Conservation (phyloP, 2,113 vertebrate species). For the Megatriorchis doriae region DNA sequence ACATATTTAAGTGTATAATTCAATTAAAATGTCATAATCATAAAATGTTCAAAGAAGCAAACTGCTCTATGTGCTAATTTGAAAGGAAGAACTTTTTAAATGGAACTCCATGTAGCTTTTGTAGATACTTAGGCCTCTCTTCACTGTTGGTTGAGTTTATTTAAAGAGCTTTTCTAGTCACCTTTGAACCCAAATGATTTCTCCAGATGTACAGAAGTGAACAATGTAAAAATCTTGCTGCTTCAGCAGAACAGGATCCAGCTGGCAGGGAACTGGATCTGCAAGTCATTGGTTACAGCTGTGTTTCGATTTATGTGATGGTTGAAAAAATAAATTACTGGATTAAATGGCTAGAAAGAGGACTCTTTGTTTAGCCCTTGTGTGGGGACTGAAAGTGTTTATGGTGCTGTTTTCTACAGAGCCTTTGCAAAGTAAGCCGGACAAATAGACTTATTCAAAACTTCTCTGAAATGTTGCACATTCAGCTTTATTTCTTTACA, state of each 20-base stretch:
- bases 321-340: conserved; percentile 96
- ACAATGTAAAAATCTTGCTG: conserved; percentile 86
- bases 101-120: conserved; percentile 50
- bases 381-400: conserved; percentile 81
- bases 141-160: conserved; percentile 79
- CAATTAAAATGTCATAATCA: conserved; percentile 49
- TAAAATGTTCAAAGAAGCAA: conserved; percentile 7
- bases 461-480: conserved; percentile 71
- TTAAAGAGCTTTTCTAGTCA: conserved; percentile 85
- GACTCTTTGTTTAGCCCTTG: conserved; percentile 81
- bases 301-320: conserved; percentile 93
- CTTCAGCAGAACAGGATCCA: conserved; percentile 91
- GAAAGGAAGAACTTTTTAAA: conserved; percentile 11
- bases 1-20: conserved; percentile 19
- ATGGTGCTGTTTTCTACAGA: conserved; percentile 80
- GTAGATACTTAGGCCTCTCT: conserved; percentile 65
- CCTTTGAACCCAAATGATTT: conserved; percentile 86
- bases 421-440: conserved; percentile 77
- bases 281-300: conserved; percentile 96
- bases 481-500: conserved; percentile 74
- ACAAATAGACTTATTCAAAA: conserved; percentile 79
- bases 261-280: conserved; percentile 84
- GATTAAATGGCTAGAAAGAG: conserved; percentile 86
- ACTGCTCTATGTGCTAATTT: conserved; percentile 21
- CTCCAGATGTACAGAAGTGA: conserved; percentile 92